Percentiles rank a stretch among this genome's conserved stretches.
Conservation (phyloP, 2,888 invertebrate genomes). For the Mimas tiliae region DNA sequence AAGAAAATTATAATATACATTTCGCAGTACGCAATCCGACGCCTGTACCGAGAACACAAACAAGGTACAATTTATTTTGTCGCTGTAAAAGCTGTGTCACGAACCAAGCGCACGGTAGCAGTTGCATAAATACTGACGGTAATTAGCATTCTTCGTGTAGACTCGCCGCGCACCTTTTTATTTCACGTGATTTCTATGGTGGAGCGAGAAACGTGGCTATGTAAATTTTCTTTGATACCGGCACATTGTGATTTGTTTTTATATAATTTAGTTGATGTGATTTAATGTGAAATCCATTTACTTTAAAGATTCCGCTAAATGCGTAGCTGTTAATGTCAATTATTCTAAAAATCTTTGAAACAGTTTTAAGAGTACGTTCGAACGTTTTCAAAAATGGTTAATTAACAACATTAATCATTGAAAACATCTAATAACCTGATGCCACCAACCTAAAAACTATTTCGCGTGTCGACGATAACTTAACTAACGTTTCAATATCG, state of each 20-base stretch:
- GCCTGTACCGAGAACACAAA: slow-evolving; percentile 46
- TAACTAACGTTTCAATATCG: slow-evolving; percentile 26
- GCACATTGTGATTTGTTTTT: not conserved
- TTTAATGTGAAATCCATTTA: not conserved
- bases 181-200: slow-evolving; percentile 53
- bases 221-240: not conserved
- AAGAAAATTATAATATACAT: no score
- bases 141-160: slow-evolving; percentile 70
- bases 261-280: not conserved
- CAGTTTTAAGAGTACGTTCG: not conserved
- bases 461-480: slow-evolving; percentile 18
- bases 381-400: not conserved
- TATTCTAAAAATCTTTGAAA: not conserved
- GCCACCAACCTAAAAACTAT: not conserved
- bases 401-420: not conserved
- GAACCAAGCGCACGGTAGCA: slow-evolving; percentile 61
- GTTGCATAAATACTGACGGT: slow-evolving; percentile 72
- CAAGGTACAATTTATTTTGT: slow-evolving; percentile 61
- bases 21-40: slow-evolving; percentile 37
- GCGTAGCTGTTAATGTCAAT: not conserved
- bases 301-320: not conserved
- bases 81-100: slow-evolving; percentile 59
- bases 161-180: slow-evolving; percentile 52
- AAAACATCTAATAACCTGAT: not conserved
- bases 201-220: slow-evolving; percentile 3